Base-by-base conservation (phyloP, 2,113 vertebrate genomes). In the Clarias magur region DNA sequence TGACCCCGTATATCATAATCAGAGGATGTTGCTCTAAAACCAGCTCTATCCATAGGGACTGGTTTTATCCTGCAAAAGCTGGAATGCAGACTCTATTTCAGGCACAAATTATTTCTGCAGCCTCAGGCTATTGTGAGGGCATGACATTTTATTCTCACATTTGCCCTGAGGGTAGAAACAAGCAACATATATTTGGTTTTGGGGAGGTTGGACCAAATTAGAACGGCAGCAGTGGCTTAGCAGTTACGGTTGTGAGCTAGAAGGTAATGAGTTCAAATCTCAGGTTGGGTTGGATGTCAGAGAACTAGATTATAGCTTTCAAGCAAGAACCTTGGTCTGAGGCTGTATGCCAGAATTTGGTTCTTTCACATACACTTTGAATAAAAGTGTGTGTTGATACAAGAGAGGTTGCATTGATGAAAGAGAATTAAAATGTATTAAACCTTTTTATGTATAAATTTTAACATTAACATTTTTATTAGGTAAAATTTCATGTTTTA, bases 71-170 rank as follows among this genome's bases (percentile, higher is more conserved):
- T 27, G 81, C 63, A 83, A 38, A 83, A 65, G 42, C 62, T 81
- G 9, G 30, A 10, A 62, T 62, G 30, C 57, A 62, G 79, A 81
- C 79, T 82, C 80, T 83, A 83, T 83, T 83, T 83, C 62, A 67
- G 81, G 81, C 81, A 83, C 62, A 83, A 67, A 67, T 65, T 67
- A 65, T 83, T 83, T 65, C 25, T 83, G 81, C 81, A 83, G 81
- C 81, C 81, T 83, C 62, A 67, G 81, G 81, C 81, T 34, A 65
- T 67, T 67, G 25, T 67, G 81, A 67, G 81, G 81, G 81, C 81
- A 83, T 83, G 81, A 83, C 81, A 83, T 83, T 83, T 82, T 83
- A 67, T 83, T 67, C 81, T 83, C 81, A 67, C 42, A 67, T 67
- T 83, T 67, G 25, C 81, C 81, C 81, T 5, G 9, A 67, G 81